phyloP scores from a whole-genome alignment of 2,797 vertebrate genomes.

The Monodelphis domestica region DNA sequence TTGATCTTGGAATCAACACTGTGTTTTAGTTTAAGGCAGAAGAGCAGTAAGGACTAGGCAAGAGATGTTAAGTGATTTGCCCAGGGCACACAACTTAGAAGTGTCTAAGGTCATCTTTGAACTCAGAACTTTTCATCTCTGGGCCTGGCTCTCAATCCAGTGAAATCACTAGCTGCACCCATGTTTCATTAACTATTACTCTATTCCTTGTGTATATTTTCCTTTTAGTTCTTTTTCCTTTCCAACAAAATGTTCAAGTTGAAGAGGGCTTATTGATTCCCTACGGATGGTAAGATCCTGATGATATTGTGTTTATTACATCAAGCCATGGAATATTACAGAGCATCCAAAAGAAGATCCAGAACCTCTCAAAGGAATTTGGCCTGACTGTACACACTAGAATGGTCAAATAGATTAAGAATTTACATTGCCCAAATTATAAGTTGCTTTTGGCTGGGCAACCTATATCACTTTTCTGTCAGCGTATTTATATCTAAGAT shows the following conservation, averaged over 20 bases:
- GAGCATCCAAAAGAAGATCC: not conserved
- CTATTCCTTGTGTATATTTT: not conserved
- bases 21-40: too few species aligned
- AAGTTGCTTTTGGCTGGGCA: not conserved
- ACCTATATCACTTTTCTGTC: not conserved
- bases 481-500: not conserved
- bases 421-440: not conserved
- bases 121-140: too few species aligned
- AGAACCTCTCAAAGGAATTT: not conserved
- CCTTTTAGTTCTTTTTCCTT: not conserved
- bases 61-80: too few species aligned
- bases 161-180: too few species aligned
- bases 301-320: not conserved
- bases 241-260: not conserved
- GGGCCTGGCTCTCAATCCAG: too few species aligned
- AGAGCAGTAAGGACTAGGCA: too few species aligned
- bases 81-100: too few species aligned
- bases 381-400: not conserved
- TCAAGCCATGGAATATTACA: not conserved
- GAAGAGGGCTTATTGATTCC: not conserved
- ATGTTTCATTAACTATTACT: too few species aligned
- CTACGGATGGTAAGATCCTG: not conserved
- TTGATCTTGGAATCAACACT: too few species aligned
- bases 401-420: not conserved
- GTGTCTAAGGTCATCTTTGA: too few species aligned